phyloP scores from a whole-genome alignment of 2,888 invertebrate species.

The Psococerastis gibbosa region DNA sequence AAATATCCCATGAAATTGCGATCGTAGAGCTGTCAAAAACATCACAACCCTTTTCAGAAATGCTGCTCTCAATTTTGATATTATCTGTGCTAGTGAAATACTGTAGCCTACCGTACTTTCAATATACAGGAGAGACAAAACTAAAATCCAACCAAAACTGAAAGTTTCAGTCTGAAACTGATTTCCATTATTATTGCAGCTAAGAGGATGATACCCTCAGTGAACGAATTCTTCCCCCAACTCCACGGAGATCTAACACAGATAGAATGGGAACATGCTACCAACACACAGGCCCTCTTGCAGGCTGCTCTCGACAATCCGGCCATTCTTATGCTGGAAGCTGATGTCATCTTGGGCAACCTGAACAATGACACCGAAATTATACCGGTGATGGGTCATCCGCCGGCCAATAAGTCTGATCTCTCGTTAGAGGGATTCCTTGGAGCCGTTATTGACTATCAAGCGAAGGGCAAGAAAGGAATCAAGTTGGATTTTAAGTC shows the following conservation, averaged over 20 bases:
- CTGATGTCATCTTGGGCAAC: constrained; percentile 56
- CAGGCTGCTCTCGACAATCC: neutral
- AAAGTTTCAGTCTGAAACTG: no score
- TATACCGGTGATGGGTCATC: constrained; percentile 72
- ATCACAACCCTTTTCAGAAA: no score
- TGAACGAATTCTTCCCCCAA: constrained; percentile 2
- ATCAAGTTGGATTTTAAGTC: constrained; percentile 79
- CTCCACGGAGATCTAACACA: neutral
- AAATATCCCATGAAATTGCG: no score
- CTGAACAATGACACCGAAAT: constrained; percentile 30
- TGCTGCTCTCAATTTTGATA: no score
- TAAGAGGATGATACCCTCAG: neutral
- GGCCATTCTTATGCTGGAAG: constrained; percentile 62
- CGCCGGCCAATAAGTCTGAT: constrained; percentile 51
- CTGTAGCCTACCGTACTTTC: no score
- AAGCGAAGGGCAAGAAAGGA: constrained; percentile 39
- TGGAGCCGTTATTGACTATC: constrained; percentile 31
- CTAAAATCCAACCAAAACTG: no score
- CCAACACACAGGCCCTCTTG: neutral
- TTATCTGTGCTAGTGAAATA: no score
- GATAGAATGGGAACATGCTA: constrained; percentile 1
- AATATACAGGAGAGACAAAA: no score
- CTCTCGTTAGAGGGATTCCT: constrained; percentile 57
- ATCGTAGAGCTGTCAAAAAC: no score
- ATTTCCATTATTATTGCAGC: no score